Base-by-base conservation (phyloP, 2,888 invertebrate species). In the Ophonus ardosiacus region DNA sequence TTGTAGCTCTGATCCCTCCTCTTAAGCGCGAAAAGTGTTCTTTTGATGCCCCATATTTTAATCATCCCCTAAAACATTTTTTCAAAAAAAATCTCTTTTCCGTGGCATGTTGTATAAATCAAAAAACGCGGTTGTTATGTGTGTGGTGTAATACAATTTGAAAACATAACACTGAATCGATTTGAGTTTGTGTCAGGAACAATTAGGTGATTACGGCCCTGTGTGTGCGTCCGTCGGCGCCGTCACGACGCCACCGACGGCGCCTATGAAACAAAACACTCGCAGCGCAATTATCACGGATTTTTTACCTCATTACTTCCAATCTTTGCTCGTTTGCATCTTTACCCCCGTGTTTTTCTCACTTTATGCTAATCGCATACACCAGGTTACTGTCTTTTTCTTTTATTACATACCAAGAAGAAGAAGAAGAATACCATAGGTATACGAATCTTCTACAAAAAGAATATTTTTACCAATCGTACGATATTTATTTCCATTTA, bases 131-230 rank as follows among this genome's bases (percentile, higher is more conserved):
- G 21, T 51, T 21, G 76, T 7, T 13, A 51, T 51, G 51, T 24
- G 21, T 24, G 24, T 3, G 31, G 31, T 31, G 40, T 78, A 78
- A 78, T 57, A 57, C 56, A 24, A 78, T 78, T 56, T 78, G 78
- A 56, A 78, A 57, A 40, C 71, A 24, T 71, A 17, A 71, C 38
- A 18, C 3, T 15, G 59, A 61, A 51, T 81, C 65, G 68, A 68
- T 81, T 65, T 71, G 83, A 83, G 74, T 65, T 31, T 78, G 65
- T 83, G 83, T 83, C 83, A 83, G 57, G 24, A 74, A 76, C 83
- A 83, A 83, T 83, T 83, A 83, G 59, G 59, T 76, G 83, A 83
- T 74, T 83, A 76, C 83, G 83, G 61, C n/a, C 74, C 83, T 82
- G 82, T 43, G 15, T 63, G 71, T 13, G 57, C 51, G 40, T 40